Evolutionary conservation across 2,113 vertebrate genomes (phyloP).

Genomic region (Ictalurus punctatus): DNA sequence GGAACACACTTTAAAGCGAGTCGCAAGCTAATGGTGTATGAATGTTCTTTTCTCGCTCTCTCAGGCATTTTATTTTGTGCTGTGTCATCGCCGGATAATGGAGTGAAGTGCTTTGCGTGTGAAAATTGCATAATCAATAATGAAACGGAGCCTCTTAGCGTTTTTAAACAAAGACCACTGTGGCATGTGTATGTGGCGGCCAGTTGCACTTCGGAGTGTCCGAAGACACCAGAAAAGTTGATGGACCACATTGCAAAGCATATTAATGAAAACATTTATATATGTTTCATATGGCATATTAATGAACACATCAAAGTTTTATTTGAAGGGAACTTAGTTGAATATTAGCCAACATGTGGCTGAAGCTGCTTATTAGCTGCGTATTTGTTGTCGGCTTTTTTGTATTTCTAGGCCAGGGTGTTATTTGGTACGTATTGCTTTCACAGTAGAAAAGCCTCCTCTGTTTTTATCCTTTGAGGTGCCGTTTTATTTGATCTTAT

Average conservation of each 20-base stretch:
- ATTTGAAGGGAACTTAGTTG: constrained; percentile 11
- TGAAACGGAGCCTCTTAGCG: constrained; percentile 32
- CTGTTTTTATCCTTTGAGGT: constrained; percentile 49
- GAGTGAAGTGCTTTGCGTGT: constrained; percentile 27
- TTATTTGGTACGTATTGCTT: not conserved
- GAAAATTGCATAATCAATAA: constrained; percentile 46
- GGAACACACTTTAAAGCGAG: constrained; percentile 43
- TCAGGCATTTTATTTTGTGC: constrained; percentile 44
- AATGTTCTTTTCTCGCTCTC: constrained; percentile 42
- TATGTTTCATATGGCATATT: not conserved
- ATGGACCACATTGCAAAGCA: not conserved
- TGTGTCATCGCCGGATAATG: constrained; percentile 48
- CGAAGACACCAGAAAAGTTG: not conserved
- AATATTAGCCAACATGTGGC: constrained; percentile 23
- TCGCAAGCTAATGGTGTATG: constrained; percentile 52
- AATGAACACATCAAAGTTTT: not conserved
- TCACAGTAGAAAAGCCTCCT: constrained; percentile 12
- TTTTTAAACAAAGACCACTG: constrained; percentile 33
- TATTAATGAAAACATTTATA: not conserved
- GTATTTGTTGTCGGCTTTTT: not conserved
- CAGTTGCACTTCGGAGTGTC: not conserved
- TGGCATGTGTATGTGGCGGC: not conserved
- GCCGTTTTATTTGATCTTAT: constrained; percentile 50
- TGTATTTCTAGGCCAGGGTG: constrained; percentile 5
- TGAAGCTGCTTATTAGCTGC: constrained; percentile 13